phyloP scores from a whole-genome alignment of 2,113 vertebrate species.

The Ceyx margarethae region DNA sequence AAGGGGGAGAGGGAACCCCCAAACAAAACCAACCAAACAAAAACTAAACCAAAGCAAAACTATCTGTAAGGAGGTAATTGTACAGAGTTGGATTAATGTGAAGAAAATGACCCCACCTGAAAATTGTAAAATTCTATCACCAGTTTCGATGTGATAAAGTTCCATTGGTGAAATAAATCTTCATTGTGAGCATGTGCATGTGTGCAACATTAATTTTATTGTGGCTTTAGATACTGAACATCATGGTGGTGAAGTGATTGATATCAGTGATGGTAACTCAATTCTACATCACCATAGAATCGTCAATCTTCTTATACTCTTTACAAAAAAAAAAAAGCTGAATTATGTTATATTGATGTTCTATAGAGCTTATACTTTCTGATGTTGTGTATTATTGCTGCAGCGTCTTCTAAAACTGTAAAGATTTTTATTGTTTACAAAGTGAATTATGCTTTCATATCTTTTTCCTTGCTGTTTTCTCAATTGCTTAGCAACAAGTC shows the following conservation, averaged over 20 bases:
- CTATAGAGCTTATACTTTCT: constrained; percentile 42
- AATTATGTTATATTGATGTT: constrained; percentile 60
- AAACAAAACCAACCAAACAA: neutral
- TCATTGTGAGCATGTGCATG: neutral
- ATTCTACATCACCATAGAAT: constrained; percentile 58
- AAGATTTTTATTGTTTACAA: constrained; percentile 71
- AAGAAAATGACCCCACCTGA: constrained; percentile 27
- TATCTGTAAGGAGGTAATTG: neutral
- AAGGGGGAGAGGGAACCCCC: neutral
- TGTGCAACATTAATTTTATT: constrained; percentile 24
- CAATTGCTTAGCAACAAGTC: constrained; percentile 76
- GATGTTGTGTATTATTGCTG: constrained; percentile 69
- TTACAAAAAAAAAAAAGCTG: constrained; percentile 55
- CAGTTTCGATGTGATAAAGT: constrained; percentile 46
- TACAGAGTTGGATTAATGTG: neutral
- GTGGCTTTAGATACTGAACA: neutral
- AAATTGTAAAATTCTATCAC: constrained; percentile 32
- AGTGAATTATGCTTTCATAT: constrained; percentile 76
- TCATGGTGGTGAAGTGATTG: constrained; percentile 49
- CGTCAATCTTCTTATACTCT: constrained; percentile 44
- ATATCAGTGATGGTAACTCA: constrained; percentile 60
- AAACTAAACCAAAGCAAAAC: neutral
- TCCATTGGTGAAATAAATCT: constrained; percentile 45
- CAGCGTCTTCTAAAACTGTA: constrained; percentile 54
- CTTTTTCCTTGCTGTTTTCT: constrained; percentile 41